Evolutionary conservation across 2,888 invertebrate species (phyloP).

Genomic region (Metellina segmentata): DNA sequence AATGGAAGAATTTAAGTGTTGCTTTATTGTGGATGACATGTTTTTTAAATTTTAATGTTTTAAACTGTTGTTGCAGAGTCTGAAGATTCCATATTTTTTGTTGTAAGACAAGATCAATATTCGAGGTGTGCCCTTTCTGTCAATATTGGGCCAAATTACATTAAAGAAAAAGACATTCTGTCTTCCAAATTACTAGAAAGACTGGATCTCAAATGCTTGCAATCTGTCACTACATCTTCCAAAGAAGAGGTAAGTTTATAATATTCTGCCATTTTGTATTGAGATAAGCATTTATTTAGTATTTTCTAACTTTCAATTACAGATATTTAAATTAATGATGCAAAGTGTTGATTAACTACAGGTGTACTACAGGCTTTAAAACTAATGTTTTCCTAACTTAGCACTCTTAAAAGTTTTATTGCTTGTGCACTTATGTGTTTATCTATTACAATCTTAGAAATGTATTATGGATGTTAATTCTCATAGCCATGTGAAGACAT

Average conservation of each 20-base stretch:
- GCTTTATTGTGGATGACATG: neutral
- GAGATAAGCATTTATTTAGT: neutral
- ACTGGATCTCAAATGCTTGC: constrained; percentile 55
- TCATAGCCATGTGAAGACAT: no score
- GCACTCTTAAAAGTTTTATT: no score
- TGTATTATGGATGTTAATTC: no score
- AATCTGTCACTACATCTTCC: constrained; percentile 16
- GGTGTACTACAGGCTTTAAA: neutral
- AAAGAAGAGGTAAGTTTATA: constrained; percentile 15
- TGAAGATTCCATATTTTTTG: constrained; percentile 66
- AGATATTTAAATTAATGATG: neutral
- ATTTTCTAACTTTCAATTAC: neutral
- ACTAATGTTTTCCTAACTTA: neutral
- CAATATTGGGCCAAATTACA: constrained; percentile 45
- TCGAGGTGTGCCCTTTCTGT: constrained; percentile 13
- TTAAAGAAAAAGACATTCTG: constrained; percentile 61
- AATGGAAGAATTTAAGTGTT: neutral
- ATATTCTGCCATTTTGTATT: neutral
- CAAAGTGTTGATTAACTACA: neutral
- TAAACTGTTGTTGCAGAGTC: constrained; percentile 38
- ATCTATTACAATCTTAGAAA: no score
- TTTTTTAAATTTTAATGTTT: neutral
- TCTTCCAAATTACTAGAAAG: constrained; percentile 52
- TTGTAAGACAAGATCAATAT: constrained; percentile 53
- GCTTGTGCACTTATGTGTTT: no score